phyloP scores from a whole-genome alignment of 2,888 invertebrate species.

The Blastobasis adustella region DNA sequence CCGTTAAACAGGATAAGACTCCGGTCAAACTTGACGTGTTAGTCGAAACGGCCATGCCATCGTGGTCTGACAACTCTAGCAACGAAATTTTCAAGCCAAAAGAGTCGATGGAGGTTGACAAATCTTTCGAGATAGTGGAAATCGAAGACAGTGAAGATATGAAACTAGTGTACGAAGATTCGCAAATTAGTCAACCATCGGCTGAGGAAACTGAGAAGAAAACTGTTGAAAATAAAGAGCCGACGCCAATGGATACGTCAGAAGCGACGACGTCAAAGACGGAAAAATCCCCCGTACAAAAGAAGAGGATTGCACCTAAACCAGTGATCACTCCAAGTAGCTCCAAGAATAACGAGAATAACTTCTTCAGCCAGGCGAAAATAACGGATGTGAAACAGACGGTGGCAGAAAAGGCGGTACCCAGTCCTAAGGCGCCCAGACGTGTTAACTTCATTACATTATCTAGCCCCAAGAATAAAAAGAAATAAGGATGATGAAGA shows the following conservation, averaged over 20 bases:
- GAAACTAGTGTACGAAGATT: slow-evolving; percentile 75
- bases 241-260: slow-evolving; percentile 8
- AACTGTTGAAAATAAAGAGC: slow-evolving; percentile 13
- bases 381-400: slow-evolving; percentile 48
- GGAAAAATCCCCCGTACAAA: slow-evolving; percentile 14
- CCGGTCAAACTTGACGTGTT: slow-evolving; percentile 56
- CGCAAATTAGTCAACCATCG: slow-evolving; percentile 22
- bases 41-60: slow-evolving; percentile 63
- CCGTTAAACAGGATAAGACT: slow-evolving; percentile 36
- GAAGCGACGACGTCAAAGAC: slow-evolving; percentile 2
- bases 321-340: slow-evolving; percentile 10
- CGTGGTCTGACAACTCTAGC: slow-evolving; percentile 67
- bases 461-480: slow-evolving; percentile 85
- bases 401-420: slow-evolving; percentile 25
- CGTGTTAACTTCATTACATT: slow-evolving; percentile 84
- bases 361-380: slow-evolving; percentile 50
- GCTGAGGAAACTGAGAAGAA: slow-evolving; percentile 5
- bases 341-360: slow-evolving; percentile 13
- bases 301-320: slow-evolving; percentile 11
- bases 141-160: slow-evolving; percentile 74
- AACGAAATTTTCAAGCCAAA: slow-evolving; percentile 48
- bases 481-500: slow-evolving; percentile 26
- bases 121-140: slow-evolving; percentile 21
- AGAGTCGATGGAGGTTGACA: slow-evolving; percentile 52
- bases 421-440: slow-evolving; percentile 75